Percentiles rank a stretch among this genome's conserved stretches.
Conservation (phyloP, 2,888 invertebrate genomes). For the Sturmia bella region DNA sequence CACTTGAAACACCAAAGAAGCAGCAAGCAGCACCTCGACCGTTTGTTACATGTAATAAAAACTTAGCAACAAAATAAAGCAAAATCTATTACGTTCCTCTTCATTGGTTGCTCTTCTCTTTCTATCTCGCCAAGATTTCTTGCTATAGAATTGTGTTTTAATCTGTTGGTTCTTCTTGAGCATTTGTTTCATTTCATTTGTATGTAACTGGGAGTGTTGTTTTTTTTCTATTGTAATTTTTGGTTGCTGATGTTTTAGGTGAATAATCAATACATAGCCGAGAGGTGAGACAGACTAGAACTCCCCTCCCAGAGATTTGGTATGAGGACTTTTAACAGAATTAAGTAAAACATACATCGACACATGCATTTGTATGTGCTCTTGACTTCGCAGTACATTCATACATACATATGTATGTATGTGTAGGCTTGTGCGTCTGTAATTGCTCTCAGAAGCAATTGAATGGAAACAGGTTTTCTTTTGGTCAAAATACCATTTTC, state of each 20-base stretch:
- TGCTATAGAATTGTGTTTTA: constrained; percentile 43
- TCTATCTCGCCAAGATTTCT: constrained; percentile 62
- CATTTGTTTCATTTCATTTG: constrained; percentile 40
- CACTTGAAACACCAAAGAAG: constrained; percentile 28
- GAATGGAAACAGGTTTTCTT: constrained; percentile 59
- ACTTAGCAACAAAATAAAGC: constrained; percentile 26
- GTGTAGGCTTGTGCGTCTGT: not conserved
- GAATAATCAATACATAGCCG: constrained; percentile 63
- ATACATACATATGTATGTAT: not conserved
- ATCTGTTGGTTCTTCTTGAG: constrained; percentile 54
- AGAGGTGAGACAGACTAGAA: constrained; percentile 47
- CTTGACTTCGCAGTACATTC: too few species aligned
- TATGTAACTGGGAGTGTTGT: constrained; percentile 35
- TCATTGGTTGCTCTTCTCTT: constrained; percentile 68
- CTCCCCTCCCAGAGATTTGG: constrained; percentile 49
- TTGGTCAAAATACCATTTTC: constrained; percentile 49
- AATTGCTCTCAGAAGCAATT: constrained; percentile 5
- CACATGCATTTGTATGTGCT: too few species aligned
- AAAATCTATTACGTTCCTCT: constrained; percentile 65
- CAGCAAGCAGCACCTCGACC: constrained; percentile 47
- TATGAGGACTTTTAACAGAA: constrained; percentile 19
- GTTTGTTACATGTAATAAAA: constrained; percentile 48
- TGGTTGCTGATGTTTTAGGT: constrained; percentile 32
- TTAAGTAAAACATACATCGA: not conserved
- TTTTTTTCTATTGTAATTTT: constrained; percentile 21